These are phyloP conservation scores for Montipora cactus DNA, from an alignment of 64 coral and sea anemone genomes.

Conservation along the genomic window DNA sequence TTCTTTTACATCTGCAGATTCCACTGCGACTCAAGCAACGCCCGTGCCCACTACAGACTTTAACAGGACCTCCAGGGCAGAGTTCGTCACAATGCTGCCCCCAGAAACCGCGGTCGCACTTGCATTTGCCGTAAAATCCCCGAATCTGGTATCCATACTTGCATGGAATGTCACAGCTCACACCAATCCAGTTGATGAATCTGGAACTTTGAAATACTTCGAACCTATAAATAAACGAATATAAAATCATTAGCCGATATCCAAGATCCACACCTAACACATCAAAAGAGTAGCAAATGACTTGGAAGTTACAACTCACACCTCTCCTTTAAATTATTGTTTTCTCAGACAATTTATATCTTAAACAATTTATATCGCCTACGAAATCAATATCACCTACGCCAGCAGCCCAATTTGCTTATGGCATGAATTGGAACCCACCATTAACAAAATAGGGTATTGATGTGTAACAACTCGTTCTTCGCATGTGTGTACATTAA, in stretches of 20 bases:
- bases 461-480: no score
- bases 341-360: no score
- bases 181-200: constrained; percentile 85
- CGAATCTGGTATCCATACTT: constrained; percentile 62
- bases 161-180: constrained; percentile 73
- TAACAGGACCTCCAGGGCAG: constrained; percentile 86
- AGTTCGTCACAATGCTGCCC: constrained; percentile 55
- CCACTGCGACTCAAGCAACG: constrained; percentile 60
- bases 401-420: no score
- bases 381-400: no score
- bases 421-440: no score
- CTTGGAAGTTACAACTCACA: no score
- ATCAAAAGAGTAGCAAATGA: constrained; percentile 65
- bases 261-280: constrained; percentile 32
- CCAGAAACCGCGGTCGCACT: constrained; percentile 86
- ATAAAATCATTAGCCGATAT: constrained; percentile 26
- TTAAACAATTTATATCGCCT: no score
- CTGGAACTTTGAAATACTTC: constrained; percentile 66
- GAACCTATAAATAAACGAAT: constrained; percentile 76
- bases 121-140: constrained; percentile 39
- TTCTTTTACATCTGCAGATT: constrained; percentile 72
- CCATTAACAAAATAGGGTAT: no score
- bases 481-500: no score
- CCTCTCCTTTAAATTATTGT: no score
- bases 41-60: constrained; percentile 79